Percentiles rank a stretch among this genome's conserved stretches.
These are phyloP conservation scores for Yponomeuta cagnagella DNA, from an alignment of 2,888 invertebrate genomes.

Conservation along the genomic window DNA sequence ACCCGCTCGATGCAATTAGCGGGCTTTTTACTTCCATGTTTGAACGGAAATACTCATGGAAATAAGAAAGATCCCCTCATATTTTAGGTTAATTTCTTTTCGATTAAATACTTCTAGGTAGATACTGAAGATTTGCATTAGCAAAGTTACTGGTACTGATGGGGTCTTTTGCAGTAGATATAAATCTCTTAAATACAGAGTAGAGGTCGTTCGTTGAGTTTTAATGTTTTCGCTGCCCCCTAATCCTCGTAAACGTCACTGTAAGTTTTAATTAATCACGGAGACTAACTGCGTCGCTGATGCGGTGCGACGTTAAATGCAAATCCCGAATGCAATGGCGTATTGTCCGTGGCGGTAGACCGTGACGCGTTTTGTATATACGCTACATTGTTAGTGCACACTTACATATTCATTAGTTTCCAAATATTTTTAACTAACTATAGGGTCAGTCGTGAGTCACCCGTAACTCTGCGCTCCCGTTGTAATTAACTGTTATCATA, in stretches of 20 bases:
- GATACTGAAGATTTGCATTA: too few relatives aligned
- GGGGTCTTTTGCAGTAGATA: neutral
- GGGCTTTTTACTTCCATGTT: conserved; percentile 6
- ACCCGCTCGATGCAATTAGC: conserved; percentile 6
- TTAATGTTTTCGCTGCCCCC: conserved; percentile 3
- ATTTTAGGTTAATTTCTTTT: neutral
- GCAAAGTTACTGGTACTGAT: neutral
- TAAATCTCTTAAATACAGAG: neutral
- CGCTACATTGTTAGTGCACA: conserved; percentile 11
- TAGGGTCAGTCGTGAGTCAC: neutral
- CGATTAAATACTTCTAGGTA: neutral
- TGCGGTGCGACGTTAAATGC: conserved; percentile 53
- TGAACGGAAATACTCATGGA: neutral
- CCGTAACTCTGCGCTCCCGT: neutral
- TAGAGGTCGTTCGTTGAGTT: neutral
- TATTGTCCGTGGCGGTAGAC: conserved; percentile 45
- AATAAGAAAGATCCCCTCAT: neutral
- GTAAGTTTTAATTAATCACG: conserved; percentile 44
- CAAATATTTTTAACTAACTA: neutral
- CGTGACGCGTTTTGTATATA: conserved; percentile 47
- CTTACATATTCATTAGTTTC: neutral
- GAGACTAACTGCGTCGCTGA: conserved; percentile 26
- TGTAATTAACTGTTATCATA: conserved; percentile 8
- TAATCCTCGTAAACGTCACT: conserved; percentile 9
- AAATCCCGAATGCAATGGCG: conserved; percentile 63